A percentile compares a stretch with the other conserved stretches of the same genome.
Evolutionary conservation across 1,140 invertebrate species (phyloP).

Genomic region (Drosophila athabasca): DNA sequence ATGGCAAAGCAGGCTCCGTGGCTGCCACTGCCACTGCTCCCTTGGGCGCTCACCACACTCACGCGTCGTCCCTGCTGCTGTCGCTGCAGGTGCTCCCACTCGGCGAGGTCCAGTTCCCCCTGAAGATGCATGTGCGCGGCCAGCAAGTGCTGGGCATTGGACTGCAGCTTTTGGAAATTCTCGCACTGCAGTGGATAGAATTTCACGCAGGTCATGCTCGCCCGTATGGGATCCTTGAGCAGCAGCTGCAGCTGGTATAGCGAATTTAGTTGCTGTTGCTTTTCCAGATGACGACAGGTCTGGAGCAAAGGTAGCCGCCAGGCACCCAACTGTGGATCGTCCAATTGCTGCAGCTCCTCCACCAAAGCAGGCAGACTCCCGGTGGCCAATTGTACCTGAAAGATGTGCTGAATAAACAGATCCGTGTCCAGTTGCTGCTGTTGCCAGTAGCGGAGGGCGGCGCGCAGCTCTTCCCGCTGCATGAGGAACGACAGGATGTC

Average conservation of each 20-base stretch:
- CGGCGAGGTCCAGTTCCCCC: constrained; percentile 70
- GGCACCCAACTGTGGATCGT: constrained; percentile 86
- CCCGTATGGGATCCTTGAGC: constrained; percentile 88
- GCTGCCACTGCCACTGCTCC: not conserved
- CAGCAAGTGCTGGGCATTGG: constrained; percentile 85
- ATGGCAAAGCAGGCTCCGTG: constrained; percentile 84
- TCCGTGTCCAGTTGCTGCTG: constrained; percentile 88
- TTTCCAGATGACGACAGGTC: constrained; percentile 88
- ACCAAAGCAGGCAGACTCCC: constrained; percentile 87
- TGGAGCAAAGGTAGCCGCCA: constrained; percentile 89
- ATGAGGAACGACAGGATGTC: constrained; percentile 89
- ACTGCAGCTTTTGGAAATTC: constrained; percentile 85
- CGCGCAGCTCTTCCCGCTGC: constrained; percentile 86
- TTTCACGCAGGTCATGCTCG: constrained; percentile 89
- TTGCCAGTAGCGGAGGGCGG: constrained; percentile 87
- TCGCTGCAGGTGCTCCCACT: constrained; percentile 77
- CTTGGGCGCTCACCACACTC: constrained; percentile 35
- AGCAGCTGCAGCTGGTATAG: constrained; percentile 89
- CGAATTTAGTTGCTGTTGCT: constrained; percentile 86
- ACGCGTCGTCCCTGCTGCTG: constrained; percentile 49
- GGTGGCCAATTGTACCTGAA: constrained; percentile 87
- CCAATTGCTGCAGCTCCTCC: constrained; percentile 85
- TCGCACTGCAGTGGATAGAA: constrained; percentile 87
- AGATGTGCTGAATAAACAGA: constrained; percentile 88
- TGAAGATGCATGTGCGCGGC: constrained; percentile 87